These are phyloP conservation scores for Chydorus sphaericus DNA, from an alignment of 2,888 invertebrate genomes.

Conservation along the genomic window DNA sequence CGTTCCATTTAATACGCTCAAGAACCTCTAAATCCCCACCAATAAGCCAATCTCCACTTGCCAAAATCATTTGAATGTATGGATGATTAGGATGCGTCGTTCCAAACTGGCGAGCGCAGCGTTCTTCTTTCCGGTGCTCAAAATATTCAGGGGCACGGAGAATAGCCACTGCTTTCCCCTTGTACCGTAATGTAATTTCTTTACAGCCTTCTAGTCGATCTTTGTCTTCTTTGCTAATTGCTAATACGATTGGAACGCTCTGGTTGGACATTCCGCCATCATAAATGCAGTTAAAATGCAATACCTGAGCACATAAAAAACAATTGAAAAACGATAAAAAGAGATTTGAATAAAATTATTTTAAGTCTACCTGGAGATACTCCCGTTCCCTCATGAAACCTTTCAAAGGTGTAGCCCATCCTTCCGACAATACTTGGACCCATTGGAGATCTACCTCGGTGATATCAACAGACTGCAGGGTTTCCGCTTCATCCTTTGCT, in stretches of 20 bases:
- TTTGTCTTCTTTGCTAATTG: constrained; percentile 56
- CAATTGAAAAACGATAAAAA: constrained; percentile 21
- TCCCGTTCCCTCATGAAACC: constrained; percentile 97
- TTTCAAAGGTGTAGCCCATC: constrained; percentile 93
- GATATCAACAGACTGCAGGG: constrained; percentile 60
- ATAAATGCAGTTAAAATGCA: constrained; percentile 81
- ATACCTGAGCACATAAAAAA: too few species aligned
- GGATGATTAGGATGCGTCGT: constrained; percentile 75
- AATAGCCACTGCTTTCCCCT: constrained; percentile 53
- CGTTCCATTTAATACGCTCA: constrained; percentile 76
- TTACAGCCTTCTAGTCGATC: constrained; percentile 48
- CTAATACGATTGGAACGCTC: constrained; percentile 86
- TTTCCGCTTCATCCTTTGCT: constrained; percentile 53
- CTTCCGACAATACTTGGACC: constrained; percentile 89
- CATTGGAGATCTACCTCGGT: constrained; percentile 80
- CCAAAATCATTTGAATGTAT: constrained; percentile 79
- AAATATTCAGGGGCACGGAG: constrained; percentile 82
- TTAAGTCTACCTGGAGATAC: constrained; percentile 53
- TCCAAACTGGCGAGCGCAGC: constrained; percentile 84
- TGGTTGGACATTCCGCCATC: constrained; percentile 66
- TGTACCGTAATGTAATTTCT: constrained; percentile 49
- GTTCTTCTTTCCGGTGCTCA: constrained; percentile 83
- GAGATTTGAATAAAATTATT: neutral
- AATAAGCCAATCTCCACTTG: constrained; percentile 86
- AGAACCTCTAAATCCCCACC: constrained; percentile 89